phyloP scores from a whole-genome alignment of 2,888 invertebrate species.

The Ormia ochracea region DNA sequence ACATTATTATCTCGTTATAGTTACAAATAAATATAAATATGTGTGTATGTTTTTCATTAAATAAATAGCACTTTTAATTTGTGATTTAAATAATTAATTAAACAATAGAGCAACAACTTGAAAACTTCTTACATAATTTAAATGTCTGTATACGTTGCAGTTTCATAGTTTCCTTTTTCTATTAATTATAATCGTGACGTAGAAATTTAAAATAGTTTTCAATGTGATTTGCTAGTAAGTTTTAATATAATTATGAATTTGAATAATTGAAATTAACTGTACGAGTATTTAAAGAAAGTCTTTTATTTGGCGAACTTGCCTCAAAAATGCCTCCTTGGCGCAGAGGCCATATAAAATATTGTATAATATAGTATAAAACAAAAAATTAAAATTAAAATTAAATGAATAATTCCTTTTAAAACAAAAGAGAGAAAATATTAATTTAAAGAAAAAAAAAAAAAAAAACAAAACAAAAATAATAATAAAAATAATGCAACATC shows the following conservation, averaged over 20 bases:
- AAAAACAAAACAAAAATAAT: too few species aligned
- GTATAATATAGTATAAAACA: too few species aligned
- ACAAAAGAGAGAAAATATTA: too few species aligned
- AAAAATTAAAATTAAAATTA: too few species aligned
- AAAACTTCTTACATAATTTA: neutral
- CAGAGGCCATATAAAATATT: too few species aligned
- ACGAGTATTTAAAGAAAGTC: neutral
- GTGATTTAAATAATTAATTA: neutral
- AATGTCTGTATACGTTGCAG: neutral
- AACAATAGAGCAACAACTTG: neutral
- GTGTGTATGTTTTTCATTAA: neutral
- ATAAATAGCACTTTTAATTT: neutral
- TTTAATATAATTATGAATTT: slow-evolving; percentile 21
- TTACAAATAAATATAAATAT: neutral
- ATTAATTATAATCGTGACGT: neutral
- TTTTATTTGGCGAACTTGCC: too few species aligned
- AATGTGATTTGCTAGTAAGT: slow-evolving; percentile 58
- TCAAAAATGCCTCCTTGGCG: too few species aligned
- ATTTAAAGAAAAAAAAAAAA: too few species aligned
- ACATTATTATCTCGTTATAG: neutral
- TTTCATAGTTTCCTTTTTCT: slow-evolving; percentile 11
- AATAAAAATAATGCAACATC: too few species aligned
- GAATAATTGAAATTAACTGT: neutral
- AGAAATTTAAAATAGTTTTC: slow-evolving; percentile 22
- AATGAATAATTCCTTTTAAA: too few species aligned